phyloP scores from a whole-genome alignment of 2,888 invertebrate genomes.

The Pseudolycoriella hygida region DNA sequence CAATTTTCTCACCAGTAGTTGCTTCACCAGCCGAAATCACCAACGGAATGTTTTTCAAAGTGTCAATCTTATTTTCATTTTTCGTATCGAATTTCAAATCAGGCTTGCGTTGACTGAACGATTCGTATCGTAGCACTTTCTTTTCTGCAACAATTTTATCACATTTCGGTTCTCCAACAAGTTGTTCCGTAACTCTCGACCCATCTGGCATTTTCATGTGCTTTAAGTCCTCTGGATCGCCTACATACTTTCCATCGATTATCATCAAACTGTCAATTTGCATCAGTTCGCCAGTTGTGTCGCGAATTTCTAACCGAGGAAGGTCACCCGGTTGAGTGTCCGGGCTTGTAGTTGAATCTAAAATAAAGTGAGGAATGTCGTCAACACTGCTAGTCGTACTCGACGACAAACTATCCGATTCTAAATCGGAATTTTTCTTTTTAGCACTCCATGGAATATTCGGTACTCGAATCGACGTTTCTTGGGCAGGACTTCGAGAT shows the following conservation, averaged over 20 bases:
- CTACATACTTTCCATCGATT: slow-evolving; percentile 29
- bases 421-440: slow-evolving; percentile 32
- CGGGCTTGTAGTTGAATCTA: slow-evolving; percentile 29
- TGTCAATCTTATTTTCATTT: slow-evolving; percentile 29
- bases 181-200: background rate
- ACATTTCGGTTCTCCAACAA: slow-evolving; percentile 1
- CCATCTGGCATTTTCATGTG: slow-evolving; percentile 27
- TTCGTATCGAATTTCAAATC: slow-evolving; percentile 24
- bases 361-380: slow-evolving; percentile 28
- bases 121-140: slow-evolving; percentile 15
- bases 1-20: slow-evolving; percentile 13
- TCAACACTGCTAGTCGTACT: slow-evolving; percentile 30
- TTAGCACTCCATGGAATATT: slow-evolving; percentile 27
- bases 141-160: slow-evolving; percentile 14
- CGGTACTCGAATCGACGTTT: slow-evolving; percentile 48
- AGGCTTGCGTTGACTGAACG: slow-evolving; percentile 19
- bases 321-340: slow-evolving; percentile 30
- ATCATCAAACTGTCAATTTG: slow-evolving; percentile 41
- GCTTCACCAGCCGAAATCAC: slow-evolving; percentile 17
- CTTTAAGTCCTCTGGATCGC: slow-evolving; percentile 28
- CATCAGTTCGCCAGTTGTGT: slow-evolving; percentile 48
- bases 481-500: slow-evolving; percentile 43
- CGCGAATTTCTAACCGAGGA: slow-evolving; percentile 55
- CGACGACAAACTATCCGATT: slow-evolving; percentile 33
- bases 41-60: slow-evolving; percentile 25